These are phyloP conservation scores for Willowsia nigromaculata DNA, from an alignment of 2,888 invertebrate species.

Conservation along the genomic window DNA sequence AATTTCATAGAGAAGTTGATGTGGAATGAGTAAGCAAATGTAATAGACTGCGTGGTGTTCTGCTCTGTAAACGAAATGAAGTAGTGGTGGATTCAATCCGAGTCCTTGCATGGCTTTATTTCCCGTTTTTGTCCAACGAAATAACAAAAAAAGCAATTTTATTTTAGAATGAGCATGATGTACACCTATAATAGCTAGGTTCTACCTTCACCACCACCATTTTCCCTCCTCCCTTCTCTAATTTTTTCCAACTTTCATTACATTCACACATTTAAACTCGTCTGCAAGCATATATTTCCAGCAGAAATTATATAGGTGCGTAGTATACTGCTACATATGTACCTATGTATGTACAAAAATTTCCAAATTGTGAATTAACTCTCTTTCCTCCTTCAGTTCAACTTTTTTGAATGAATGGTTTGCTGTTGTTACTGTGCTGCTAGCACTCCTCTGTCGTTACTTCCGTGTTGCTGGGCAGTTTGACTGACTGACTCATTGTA, in stretches of 20 bases:
- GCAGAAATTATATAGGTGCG: background rate
- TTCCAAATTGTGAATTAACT: conserved; percentile 41
- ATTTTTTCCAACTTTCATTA: conserved; percentile 25
- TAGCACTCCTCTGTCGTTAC: conserved; percentile 32
- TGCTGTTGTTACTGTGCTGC: background rate
- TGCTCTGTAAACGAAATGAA: background rate
- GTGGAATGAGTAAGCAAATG: conserved; percentile 30
- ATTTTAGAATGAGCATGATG: background rate
- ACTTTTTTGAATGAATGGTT: conserved; percentile 24
- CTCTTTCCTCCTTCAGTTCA: background rate
- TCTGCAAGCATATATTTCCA: background rate
- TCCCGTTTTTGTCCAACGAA: conserved; percentile 1
- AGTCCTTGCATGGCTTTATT: background rate
- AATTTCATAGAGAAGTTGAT: background rate
- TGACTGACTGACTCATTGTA: conserved; percentile 57
- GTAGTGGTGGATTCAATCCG: background rate
- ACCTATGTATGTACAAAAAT: background rate
- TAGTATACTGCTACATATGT: background rate
- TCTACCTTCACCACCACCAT: background rate
- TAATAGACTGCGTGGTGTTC: conserved; percentile 8
- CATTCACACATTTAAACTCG: conserved; percentile 26
- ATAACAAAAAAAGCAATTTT: conserved; percentile 29
- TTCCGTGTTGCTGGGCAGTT: conserved; percentile 36
- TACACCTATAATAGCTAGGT: background rate
- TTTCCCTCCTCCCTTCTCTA: conserved; percentile 29